Base-by-base conservation (phyloP, 2,888 invertebrate genomes). In the Lagria hirta region DNA sequence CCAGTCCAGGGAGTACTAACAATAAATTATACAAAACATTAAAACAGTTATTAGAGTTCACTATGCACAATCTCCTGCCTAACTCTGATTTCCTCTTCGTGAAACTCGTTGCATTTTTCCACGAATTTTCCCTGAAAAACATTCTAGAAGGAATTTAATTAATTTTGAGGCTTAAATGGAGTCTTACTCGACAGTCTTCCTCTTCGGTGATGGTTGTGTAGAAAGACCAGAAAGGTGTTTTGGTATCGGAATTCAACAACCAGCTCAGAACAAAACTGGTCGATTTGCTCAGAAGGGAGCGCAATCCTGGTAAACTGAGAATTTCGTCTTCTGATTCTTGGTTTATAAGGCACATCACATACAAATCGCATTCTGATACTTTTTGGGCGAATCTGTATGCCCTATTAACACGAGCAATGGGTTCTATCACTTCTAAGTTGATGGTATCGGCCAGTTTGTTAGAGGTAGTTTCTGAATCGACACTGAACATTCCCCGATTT, bases 51-150 rank as follows among this genome's bases (percentile, higher is more conserved):
- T 43, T 82, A 89, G 70, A 90, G 77, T 75, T 90, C 90, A 66
- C 79, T 88, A 71, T 89, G 90, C 60, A 83, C 78, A 48, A 84
- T 85, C 73, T 89, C 89, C 28, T 88, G 88, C 40, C 88, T 89
- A 15, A 86, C 88, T 75, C 81, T 83, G 26, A 84, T 70, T 69
- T 90, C 90, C 66, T 88, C 88, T 63, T 86, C 82, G 67, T 89
- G 88, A 76, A 88, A 91, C 1, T 82, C 81, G 14, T 79, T 78
- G 61, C 90, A 90, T 57, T 86, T 82, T 0, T 82, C 83, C 29
- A 84, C 82, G 64, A 84, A 84, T 43, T 78, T 77, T 2, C 74
- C 74, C 85, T 86, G 73, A 35, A 71, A 69, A 74, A 18, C 20
- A 18, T 18, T 18, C 20, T 18, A 15, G 14, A 15, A 23, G 3